Base-by-base conservation (phyloP, 2,113 vertebrate genomes). In the Boleophthalmus pectinirostris region DNA sequence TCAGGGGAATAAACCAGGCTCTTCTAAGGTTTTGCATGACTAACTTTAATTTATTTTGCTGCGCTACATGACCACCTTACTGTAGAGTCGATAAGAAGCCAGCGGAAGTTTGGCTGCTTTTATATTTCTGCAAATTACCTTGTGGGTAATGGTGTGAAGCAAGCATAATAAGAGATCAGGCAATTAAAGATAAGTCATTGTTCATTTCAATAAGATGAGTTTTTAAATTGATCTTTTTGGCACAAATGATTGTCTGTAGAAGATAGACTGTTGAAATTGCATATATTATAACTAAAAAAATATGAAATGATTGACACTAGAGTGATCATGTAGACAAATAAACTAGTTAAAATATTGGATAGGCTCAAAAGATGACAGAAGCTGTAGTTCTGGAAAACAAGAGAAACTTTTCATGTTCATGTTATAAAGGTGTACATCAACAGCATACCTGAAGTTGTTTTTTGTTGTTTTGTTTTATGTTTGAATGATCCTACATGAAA, bases 151-250 rank as follows among this genome's bases (percentile, higher is more conserved):
- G 14, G 54, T 56, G 56, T 66, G 13, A 15, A 25, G 46, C 71
- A 25, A 29, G 68, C 21, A 10, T 6, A 21, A 69, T 45, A 66
- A 65, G n/a, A 71, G 56, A 71, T 9, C n/a, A 35, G 60, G 56
- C 66, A 68, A 70, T 79, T 66, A 74, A 38, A 77, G 79, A 77
- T 81, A 74, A 68, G 67, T 49, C n/a, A 64, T 57, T 25, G 20
- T 68, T 61, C 66, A 68, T 65, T 53, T 61, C 8, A 61, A 74
- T 56, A 33, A n/a, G 38, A 0, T 15, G 12, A 7, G 13, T 7
- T 38, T 38, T 64, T 38, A 18, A 38, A 64, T n/a, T 18, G 18
- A 16, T 38, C 61, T 35, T 10, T 3, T 10, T 33, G 35, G 25
- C 60, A 33, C 61, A 20, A 35, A 35, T 38, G 58, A 33, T 33